Percentiles rank a stretch among this genome's conserved stretches.
Evolutionary conservation across 2,888 invertebrate genomes (phyloP).

Genomic region (Agrilus biguttatus): DNA sequence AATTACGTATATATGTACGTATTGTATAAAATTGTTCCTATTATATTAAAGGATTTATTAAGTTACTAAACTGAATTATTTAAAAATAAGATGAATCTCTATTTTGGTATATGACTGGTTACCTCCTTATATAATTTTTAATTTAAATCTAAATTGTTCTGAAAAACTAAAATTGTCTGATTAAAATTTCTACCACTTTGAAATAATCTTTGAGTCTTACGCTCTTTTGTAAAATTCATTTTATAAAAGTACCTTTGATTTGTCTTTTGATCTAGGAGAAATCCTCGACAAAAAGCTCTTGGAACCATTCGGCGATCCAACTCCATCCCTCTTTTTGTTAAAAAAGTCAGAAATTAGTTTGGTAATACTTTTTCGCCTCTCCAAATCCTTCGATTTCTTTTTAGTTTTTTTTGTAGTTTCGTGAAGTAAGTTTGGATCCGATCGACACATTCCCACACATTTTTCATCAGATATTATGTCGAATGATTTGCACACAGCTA

Average conservation of each 20-base stretch:
- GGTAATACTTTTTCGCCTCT: slow-evolving; percentile 67
- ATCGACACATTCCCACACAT: slow-evolving; percentile 21
- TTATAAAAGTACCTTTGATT: slow-evolving; percentile 40
- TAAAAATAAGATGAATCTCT: too few relatives aligned
- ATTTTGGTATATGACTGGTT: too few relatives aligned
- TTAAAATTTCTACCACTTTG: too few relatives aligned
- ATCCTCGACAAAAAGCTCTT: slow-evolving; percentile 41
- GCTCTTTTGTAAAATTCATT: too few relatives aligned
- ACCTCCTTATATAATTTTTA: too few relatives aligned
- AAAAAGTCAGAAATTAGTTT: slow-evolving; percentile 75
- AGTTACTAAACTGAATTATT: too few relatives aligned
- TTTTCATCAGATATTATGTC: slow-evolving; percentile 1
- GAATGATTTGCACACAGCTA: slow-evolving; percentile 4
- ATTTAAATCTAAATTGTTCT: too few relatives aligned
- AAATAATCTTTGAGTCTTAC: too few relatives aligned
- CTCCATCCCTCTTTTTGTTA: slow-evolving; percentile 52
- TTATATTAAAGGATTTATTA: too few relatives aligned
- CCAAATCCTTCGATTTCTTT: slow-evolving; percentile 43
- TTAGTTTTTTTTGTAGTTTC: slow-evolving; percentile 17
- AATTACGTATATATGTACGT: too few relatives aligned
- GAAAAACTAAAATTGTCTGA: too few relatives aligned
- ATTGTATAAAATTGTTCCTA: too few relatives aligned
- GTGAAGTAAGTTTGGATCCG: slow-evolving; percentile 28
- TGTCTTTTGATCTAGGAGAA: slow-evolving; percentile 46
- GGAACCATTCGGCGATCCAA: slow-evolving; percentile 21